These are phyloP conservation scores for Hexactinellida sp. DNA, from an alignment of 37 sponge, comb jelly and placozoan species.

Conservation along the genomic window DNA sequence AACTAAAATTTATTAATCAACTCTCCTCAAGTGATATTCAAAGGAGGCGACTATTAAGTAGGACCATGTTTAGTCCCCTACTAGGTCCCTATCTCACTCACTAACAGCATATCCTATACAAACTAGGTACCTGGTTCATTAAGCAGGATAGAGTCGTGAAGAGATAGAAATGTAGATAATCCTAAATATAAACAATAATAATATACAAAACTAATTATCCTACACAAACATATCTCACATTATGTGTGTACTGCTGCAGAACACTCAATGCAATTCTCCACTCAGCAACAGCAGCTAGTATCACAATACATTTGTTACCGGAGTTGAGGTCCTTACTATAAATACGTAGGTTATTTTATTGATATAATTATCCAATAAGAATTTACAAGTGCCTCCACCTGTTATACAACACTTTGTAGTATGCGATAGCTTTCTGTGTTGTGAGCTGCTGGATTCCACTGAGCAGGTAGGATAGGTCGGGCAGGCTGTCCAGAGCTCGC, in stretches of 20 bases:
- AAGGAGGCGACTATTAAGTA: too few relatives aligned
- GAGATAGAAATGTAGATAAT: conserved; percentile 2
- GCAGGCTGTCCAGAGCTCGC: background rate
- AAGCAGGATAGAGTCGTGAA: background rate
- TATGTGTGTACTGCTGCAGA: conserved; percentile 1
- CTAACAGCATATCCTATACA: background rate
- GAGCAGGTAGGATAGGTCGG: background rate
- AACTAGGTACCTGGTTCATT: background rate
- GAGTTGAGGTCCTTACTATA: background rate
- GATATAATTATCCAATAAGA: too few relatives aligned
- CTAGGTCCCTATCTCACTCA: too few relatives aligned
- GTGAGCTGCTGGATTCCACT: background rate
- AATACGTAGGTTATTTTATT: too few relatives aligned
- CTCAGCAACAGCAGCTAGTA: background rate
- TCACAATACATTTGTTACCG: background rate
- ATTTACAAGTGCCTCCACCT: background rate
- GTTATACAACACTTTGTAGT: background rate
- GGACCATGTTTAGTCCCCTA: too few relatives aligned
- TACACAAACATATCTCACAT: too few relatives aligned
- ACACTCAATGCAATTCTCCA: background rate
- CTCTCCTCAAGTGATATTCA: background rate
- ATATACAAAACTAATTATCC: background rate
- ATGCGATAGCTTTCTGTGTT: background rate
- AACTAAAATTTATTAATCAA: too few relatives aligned
- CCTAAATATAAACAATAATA: background rate